Percentiles rank a stretch among this genome's conserved stretches.
Evolutionary conservation across 2,888 invertebrate genomes (phyloP).

Genomic region (Adineta ricciae): DNA sequence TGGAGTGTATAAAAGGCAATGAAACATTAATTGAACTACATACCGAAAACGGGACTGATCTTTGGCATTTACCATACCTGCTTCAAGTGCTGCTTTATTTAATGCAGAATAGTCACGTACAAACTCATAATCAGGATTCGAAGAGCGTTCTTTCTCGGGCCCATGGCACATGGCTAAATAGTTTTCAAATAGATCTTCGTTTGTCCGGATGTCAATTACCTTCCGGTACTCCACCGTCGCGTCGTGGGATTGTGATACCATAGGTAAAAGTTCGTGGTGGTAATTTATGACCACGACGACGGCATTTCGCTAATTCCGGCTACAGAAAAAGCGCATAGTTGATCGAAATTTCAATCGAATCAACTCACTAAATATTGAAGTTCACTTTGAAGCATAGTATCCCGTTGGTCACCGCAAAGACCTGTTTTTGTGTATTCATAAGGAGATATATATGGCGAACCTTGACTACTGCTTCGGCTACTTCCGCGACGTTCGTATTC

Average conservation of each 20-base stretch:
- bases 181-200: not conserved
- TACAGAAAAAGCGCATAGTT: not conserved
- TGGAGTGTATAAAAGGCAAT: not conserved
- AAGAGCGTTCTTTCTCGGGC: constrained; percentile 16
- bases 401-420: constrained; percentile 26
- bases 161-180: constrained; percentile 23
- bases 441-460: not conserved
- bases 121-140: constrained; percentile 19
- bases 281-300: constrained; percentile 30
- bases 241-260: constrained; percentile 24
- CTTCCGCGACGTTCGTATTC: not conserved
- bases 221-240: constrained; percentile 32
- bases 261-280: constrained; percentile 27
- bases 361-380: constrained; percentile 28
- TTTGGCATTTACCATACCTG: constrained; percentile 28
- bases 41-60: constrained; percentile 23
- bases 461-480: not conserved
- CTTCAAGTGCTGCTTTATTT: constrained; percentile 32
- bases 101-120: constrained; percentile 30
- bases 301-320: constrained; percentile 33
- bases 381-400: constrained; percentile 32
- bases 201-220: not conserved
- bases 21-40: not conserved
- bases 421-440: constrained; percentile 29
- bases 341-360: not conserved